Evolutionary conservation across 2,113 vertebrate species (phyloP).

Genomic region (Cavia aperea): DNA sequence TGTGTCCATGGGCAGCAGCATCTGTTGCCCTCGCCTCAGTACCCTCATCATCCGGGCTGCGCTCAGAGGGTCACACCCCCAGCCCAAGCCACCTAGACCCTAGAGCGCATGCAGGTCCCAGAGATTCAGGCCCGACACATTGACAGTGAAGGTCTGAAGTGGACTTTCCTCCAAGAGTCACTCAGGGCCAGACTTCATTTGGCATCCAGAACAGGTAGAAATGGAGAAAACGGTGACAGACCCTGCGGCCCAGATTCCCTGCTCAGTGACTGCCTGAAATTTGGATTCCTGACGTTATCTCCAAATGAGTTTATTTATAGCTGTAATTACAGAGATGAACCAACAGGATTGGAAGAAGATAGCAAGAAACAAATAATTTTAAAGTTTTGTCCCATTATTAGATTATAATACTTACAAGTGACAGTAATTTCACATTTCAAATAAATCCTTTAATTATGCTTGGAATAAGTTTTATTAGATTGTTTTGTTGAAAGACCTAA

Average conservation of each 20-base stretch:
- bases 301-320: not conserved
- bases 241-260: not conserved
- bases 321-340: not conserved
- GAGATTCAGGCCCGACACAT: not conserved
- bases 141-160: not conserved
- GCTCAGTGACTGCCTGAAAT: not conserved
- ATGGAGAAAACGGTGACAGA: not conserved
- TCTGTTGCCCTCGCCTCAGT: not conserved
- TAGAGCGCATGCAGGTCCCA: not conserved
- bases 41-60: not conserved
- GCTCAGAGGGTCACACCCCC: not conserved
- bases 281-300: not conserved
- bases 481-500: slow-evolving; percentile 24
- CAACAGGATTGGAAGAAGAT: slow-evolving; percentile 5
- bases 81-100: not conserved
- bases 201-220: not conserved
- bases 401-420: not conserved
- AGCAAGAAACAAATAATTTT: slow-evolving; percentile 10
- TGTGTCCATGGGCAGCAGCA: not conserved
- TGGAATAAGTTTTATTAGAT: not conserved
- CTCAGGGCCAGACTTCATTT: not conserved
- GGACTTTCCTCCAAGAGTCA: not conserved
- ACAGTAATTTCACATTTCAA: slow-evolving; percentile 40
- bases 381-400: slow-evolving; percentile 15
- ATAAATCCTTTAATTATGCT: slow-evolving; percentile 12